These are phyloP conservation scores for Linurgus olivaceus DNA, from an alignment of 2,797 vertebrate genomes.

Conservation along the genomic window DNA sequence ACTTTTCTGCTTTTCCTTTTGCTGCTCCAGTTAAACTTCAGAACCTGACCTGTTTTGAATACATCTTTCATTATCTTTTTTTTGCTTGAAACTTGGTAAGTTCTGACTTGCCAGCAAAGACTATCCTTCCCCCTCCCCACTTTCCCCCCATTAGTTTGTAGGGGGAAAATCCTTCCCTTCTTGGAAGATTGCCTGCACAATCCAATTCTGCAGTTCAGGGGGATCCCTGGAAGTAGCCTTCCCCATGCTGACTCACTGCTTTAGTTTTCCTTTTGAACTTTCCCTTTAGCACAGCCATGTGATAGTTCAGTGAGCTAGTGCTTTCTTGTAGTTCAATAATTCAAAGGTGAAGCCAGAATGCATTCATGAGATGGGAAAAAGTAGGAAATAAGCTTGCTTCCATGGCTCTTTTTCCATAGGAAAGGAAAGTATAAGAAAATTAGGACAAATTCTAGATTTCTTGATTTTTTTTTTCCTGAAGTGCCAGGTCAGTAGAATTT, in stretches of 20 bases:
- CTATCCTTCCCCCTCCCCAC: background rate
- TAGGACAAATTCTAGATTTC: background rate
- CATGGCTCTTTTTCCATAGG: background rate
- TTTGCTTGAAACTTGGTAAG: background rate
- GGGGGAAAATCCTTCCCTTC: background rate
- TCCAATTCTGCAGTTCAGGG: background rate
- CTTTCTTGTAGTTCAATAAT: background rate
- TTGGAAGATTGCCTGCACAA: rapidly evolving
- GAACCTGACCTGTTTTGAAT: background rate
- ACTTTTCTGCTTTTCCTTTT: background rate
- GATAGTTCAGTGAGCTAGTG: background rate
- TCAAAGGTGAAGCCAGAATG: background rate
- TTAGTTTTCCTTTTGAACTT: background rate
- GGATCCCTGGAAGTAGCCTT: background rate
- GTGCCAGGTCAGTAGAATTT: background rate
- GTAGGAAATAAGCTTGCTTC: background rate
- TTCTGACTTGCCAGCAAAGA: background rate
- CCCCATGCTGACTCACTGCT: background rate
- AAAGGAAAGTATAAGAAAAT: background rate
- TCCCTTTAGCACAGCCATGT: background rate
- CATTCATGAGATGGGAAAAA: background rate
- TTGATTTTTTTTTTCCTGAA: background rate
- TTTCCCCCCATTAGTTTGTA: rapidly evolving
- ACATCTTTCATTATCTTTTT: background rate
- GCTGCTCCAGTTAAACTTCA: background rate